Evolutionary conservation across 2,113 vertebrate species (phyloP).

Genomic region (Sardina pilchardus): DNA sequence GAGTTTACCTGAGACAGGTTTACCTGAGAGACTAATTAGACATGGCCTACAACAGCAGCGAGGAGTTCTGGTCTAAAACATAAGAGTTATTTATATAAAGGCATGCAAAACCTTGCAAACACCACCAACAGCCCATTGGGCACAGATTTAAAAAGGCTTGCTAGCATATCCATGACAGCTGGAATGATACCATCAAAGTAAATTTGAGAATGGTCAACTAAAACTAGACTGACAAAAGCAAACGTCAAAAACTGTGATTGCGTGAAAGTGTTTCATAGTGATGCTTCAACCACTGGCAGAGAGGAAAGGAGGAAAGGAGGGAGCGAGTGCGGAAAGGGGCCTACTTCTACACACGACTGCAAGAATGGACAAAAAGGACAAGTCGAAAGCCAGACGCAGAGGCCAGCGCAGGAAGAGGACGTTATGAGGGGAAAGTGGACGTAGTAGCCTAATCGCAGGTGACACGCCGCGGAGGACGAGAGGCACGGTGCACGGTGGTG

Average conservation of each 20-base stretch:
- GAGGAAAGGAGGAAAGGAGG: not conserved
- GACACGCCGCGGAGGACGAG: conserved; percentile 35
- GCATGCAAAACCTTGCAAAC: too few relatives aligned
- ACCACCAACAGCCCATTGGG: too few relatives aligned
- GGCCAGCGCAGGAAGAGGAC: not conserved
- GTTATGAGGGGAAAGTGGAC: conserved; percentile 19
- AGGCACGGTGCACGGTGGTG: not conserved
- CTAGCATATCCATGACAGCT: too few relatives aligned
- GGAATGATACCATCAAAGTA: too few relatives aligned
- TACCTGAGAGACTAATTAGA: not conserved
- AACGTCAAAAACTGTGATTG: too few relatives aligned
- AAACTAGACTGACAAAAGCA: too few relatives aligned
- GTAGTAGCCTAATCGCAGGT: conserved; percentile 43
- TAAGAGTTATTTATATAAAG: too few relatives aligned
- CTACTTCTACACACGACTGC: not conserved
- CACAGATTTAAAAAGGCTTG: too few relatives aligned
- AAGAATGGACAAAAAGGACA: not conserved
- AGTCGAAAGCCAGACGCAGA: not conserved
- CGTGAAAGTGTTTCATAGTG: too few relatives aligned
- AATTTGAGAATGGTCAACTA: too few relatives aligned
- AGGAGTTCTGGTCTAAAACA: too few relatives aligned
- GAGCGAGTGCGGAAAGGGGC: not conserved
- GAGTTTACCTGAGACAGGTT: not conserved
- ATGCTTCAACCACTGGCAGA: not conserved
- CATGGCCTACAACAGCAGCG: not conserved